These are phyloP conservation scores for Argyrosomus japonicus DNA, from an alignment of 2,113 vertebrate species.

Conservation along the genomic window DNA sequence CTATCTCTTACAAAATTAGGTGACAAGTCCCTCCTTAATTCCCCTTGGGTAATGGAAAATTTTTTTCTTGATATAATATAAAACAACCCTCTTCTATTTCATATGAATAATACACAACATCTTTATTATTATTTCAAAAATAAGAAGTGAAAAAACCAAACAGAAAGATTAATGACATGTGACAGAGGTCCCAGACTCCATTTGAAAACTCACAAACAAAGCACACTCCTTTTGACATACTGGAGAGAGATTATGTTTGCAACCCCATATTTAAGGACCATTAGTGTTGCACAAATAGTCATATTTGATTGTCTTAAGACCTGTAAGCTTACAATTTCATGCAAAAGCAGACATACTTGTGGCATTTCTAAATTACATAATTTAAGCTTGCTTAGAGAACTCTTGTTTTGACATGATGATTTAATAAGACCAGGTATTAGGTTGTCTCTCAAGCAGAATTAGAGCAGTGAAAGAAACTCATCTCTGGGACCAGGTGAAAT, in stretches of 20 bases:
- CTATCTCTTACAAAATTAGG: constrained; percentile 36
- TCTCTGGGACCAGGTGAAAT: neutral
- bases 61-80: constrained; percentile 19
- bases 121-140: constrained; percentile 9
- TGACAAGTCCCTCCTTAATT: constrained; percentile 40
- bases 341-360: neutral
- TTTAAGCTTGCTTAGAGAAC: neutral
- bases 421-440: neutral
- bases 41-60: constrained; percentile 10
- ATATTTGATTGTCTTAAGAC: neutral
- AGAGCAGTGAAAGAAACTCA: neutral
- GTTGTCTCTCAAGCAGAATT: neutral
- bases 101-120: neutral
- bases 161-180: neutral
- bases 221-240: neutral
- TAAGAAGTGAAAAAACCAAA: neutral
- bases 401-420: neutral
- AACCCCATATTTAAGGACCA: neutral
- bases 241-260: neutral
- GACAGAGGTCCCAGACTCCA: neutral
- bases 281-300: neutral
- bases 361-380: neutral
- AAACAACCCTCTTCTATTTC: constrained; percentile 16
- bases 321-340: neutral
- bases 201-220: neutral